Conservation (phyloP, 2,797 vertebrate genomes). For the Eurystomus glaucurus region DNA sequence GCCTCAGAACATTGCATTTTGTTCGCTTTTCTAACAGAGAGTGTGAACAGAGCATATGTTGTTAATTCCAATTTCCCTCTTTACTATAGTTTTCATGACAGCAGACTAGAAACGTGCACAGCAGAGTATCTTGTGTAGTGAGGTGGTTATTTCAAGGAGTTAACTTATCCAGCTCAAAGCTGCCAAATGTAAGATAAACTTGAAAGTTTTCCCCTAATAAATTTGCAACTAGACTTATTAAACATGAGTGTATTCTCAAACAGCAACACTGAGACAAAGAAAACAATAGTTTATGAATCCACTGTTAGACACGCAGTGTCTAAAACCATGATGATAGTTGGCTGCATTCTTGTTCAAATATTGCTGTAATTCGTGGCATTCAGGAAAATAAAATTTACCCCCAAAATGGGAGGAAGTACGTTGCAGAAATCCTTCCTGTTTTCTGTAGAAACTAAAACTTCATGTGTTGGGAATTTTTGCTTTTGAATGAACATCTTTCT, state of each 20-base stretch:
- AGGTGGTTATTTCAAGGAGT: background rate
- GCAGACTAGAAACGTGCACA: background rate
- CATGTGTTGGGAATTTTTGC: background rate
- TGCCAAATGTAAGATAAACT: background rate
- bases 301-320: background rate
- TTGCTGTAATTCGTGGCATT: background rate
- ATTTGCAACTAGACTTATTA: background rate
- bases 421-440: background rate
- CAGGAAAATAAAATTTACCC: background rate
- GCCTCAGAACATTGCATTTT: background rate
- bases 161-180: background rate
- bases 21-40: background rate
- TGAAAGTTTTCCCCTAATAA: background rate
- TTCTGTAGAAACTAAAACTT: background rate
- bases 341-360: background rate
- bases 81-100: background rate
- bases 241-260: background rate
- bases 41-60: background rate
- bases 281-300: background rate
- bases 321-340: background rate
- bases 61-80: background rate
- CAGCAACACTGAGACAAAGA: background rate
- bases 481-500: background rate
- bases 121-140: background rate
- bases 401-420: fast-evolving